Conservation (phyloP, 2,113 vertebrate genomes). For the Datnioides undecimradiatus region DNA sequence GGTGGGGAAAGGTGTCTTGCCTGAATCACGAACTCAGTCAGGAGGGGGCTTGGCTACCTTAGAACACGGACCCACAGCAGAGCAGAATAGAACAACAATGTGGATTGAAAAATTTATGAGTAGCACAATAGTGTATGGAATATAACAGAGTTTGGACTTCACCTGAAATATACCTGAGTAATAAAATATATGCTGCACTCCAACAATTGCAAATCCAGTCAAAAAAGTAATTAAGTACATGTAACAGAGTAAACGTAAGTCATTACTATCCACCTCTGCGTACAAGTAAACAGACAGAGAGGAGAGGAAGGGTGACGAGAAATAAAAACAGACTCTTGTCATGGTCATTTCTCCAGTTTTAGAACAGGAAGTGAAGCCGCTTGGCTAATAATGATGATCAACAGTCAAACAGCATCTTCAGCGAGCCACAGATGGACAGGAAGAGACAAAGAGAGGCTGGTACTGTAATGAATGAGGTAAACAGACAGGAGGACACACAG, state of each 20-base stretch:
- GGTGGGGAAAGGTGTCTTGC: no score
- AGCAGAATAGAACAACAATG: no score
- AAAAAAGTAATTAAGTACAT: no score
- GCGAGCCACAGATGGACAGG: neutral
- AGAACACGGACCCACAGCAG: no score
- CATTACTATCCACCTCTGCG: neutral
- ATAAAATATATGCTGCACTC: no score
- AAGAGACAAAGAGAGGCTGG: neutral
- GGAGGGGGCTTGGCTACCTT: no score
- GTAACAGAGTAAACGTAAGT: neutral
- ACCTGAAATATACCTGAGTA: no score
- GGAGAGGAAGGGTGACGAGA: neutral
- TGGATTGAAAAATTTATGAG: no score
- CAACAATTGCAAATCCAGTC: no score
- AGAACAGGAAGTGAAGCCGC: neutral
- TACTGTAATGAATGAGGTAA: slow-evolving; percentile 12
- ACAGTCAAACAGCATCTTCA: slow-evolving; percentile 1
- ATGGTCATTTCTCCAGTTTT: neutral
- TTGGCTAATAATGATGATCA: neutral
- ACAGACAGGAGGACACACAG: slow-evolving; percentile 13
- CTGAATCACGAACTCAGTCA: no score
- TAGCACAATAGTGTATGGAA: no score
- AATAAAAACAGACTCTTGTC: neutral
- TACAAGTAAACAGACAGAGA: neutral
- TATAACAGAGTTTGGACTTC: no score